Evolutionary conservation across 2,888 invertebrate genomes (phyloP).

Genomic region (Mesorhabditis sp.): DNA sequence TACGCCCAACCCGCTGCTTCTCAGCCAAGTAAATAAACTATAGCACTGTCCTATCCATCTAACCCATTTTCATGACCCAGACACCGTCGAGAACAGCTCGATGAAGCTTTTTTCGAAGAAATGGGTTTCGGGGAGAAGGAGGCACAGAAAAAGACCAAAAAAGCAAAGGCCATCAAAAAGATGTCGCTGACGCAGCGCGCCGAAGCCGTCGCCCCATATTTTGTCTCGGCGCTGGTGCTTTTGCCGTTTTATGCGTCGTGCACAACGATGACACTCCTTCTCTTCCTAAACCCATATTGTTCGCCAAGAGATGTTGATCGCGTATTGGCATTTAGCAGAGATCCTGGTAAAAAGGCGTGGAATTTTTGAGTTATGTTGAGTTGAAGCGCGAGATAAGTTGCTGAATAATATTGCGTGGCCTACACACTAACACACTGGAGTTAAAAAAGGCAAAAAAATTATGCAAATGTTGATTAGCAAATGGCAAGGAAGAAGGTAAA

Average conservation of each 20-base stretch:
- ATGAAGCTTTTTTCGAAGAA: background rate
- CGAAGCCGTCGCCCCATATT: conserved; percentile 15
- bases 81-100: background rate
- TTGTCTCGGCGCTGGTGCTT: conserved; percentile 13
- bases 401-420: too few relatives aligned
- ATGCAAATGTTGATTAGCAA: too few relatives aligned
- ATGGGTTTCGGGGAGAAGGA: background rate
- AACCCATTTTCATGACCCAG: background rate
- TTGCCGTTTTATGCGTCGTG: conserved; percentile 14
- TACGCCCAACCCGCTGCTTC: background rate
- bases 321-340: background rate
- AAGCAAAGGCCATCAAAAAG: too few relatives aligned
- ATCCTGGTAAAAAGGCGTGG: too few relatives aligned
- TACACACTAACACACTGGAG: too few relatives aligned
- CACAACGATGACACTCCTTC: conserved; percentile 14
- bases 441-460: too few relatives aligned
- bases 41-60: background rate
- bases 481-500: too few relatives aligned
- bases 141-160: background rate
- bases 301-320: conserved; percentile 1
- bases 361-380: too few relatives aligned
- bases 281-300: conserved; percentile 16
- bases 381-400: too few relatives aligned
- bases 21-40: background rate
- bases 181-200: background rate